Evolutionary conservation across 2,797 vertebrate genomes (phyloP), one percentile per base, ranked within the genome.

Genomic region (Smutsia gigantea): DNA sequence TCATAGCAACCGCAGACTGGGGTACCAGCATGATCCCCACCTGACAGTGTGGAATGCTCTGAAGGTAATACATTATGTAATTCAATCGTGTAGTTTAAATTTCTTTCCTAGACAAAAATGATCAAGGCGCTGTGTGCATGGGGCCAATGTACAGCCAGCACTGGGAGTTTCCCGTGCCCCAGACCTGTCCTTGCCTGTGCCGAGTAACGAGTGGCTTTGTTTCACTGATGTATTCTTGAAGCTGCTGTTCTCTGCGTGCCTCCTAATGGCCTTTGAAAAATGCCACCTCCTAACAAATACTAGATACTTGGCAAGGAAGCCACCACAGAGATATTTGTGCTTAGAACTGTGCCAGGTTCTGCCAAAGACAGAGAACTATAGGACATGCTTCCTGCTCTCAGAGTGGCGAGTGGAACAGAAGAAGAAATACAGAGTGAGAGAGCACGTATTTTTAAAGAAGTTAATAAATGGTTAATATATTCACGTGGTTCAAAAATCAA

Each of bases 91-190:
- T 34, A 2, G n/a, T 19, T 82, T 71, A 51, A 9, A 12, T 46
- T 53, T 92, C 92, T 83, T 64, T 53, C 49, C 85, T 46, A 11
- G 42, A 57, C 57, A 68, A 55, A 37, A 84, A 29, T 0, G 1
- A 61, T 1, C 9, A 19, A 39, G 46, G 11, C 3, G 0, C 13
- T 2, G 8, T 8, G 7, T 13, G 19, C 25, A 0, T 0, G 1
- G 4, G 53, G 15, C 72, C 19, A 9, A 4, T 0, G 29, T 3
- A 0, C 4, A 0, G 0, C 31, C 2, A 5, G 1, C 0, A 0
- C 68, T 14, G n/a, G 18, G 74, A 1, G 2, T 11, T 27, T 2
- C 19, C 31, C 6, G 0, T 0, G 2, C 6, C 0, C 18, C n/a
- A 12, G 27, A 14, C 66, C 1, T 0, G 0, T 6, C 29, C 66